A percentile compares a stretch with the other conserved stretches of the same genome.
Evolutionary conservation across 2,113 vertebrate species (phyloP).

Genomic region (Anolis carolinensis): DNA sequence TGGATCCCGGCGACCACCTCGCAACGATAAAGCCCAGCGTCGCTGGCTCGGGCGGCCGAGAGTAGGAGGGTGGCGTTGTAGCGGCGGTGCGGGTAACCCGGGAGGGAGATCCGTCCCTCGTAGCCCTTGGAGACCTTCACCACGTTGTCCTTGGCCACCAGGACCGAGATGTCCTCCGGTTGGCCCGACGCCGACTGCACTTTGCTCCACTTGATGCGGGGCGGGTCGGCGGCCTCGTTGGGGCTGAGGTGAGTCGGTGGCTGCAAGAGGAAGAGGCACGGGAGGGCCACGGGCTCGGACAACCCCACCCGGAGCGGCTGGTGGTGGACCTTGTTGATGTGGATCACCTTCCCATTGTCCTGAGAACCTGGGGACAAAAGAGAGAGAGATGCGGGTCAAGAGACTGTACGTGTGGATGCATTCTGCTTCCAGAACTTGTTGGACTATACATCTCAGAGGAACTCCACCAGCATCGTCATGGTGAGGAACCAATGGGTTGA

Average conservation of each 20-base stretch:
- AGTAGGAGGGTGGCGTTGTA: conserved; percentile 88
- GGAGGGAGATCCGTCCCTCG: conserved; percentile 87
- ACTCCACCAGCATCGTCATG: too few species aligned
- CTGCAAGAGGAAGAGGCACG: conserved; percentile 87
- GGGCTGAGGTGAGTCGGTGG: conserved; percentile 62
- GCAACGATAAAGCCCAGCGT: conserved; percentile 92
- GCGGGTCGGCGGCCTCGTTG: conserved; percentile 71
- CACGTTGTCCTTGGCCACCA: conserved; percentile 93
- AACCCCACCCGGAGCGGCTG: conserved; percentile 80
- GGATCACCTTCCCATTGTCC: conserved; percentile 81
- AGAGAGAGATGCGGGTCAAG: too few species aligned
- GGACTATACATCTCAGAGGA: too few species aligned
- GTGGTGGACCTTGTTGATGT: conserved; percentile 86
- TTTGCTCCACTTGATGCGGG: conserved; percentile 95
- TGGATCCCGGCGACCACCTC: conserved; percentile 93
- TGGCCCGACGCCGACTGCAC: conserved; percentile 85
- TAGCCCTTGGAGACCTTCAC: conserved; percentile 92
- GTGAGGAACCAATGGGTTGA: too few species aligned
- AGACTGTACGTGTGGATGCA: too few species aligned
- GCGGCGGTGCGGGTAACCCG: conserved; percentile 82
- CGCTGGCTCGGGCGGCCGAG: conserved; percentile 84
- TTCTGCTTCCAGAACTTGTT: too few species aligned
- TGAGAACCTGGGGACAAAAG: conserved; percentile 70
- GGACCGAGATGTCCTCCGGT: conserved; percentile 84
- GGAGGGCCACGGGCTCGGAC: conserved; percentile 84